Percentiles rank a stretch among this genome's conserved stretches.
These are phyloP conservation scores for Amitus sp. DNA, from an alignment of 2,888 invertebrate species.

Conservation along the genomic window DNA sequence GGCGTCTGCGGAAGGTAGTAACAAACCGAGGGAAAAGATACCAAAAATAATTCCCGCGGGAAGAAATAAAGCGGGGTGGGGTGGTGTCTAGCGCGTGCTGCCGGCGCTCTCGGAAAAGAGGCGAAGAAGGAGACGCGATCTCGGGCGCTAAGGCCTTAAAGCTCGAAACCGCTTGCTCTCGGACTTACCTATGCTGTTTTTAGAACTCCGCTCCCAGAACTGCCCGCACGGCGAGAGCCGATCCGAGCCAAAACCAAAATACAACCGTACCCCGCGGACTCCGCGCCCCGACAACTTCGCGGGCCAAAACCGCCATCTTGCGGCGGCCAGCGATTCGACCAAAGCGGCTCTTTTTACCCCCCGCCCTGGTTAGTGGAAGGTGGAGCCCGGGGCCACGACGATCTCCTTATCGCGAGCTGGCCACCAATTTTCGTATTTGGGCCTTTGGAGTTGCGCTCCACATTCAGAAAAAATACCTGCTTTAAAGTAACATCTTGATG, in stretches of 20 bases:
- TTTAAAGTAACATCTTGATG: no score
- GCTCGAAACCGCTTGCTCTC: slow-evolving; percentile 11
- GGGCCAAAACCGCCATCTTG: slow-evolving; percentile 22
- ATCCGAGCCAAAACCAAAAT: slow-evolving; percentile 66
- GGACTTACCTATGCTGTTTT: slow-evolving; percentile 64
- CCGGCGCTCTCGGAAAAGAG: slow-evolving; percentile 11
- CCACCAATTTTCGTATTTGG: no score
- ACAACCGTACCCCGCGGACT: slow-evolving; percentile 57
- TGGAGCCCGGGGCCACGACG: neutral
- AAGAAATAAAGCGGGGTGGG: slow-evolving; percentile 60
- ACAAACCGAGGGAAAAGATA: slow-evolving; percentile 63
- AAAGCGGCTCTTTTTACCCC: slow-evolving; percentile 15
- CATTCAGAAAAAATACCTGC: no score
- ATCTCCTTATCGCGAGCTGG: no score
- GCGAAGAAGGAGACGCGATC: slow-evolving; percentile 23
- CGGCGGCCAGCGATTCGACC: slow-evolving; percentile 26
- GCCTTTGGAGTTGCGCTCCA: no score
- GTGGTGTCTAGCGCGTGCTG: slow-evolving; percentile 21
- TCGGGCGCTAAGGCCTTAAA: slow-evolving; percentile 18
- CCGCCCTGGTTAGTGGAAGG: neutral
- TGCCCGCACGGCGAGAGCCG: slow-evolving; percentile 63
- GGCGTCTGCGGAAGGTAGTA: slow-evolving; percentile 51
- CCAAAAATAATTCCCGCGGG: slow-evolving; percentile 64
- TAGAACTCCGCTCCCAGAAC: slow-evolving; percentile 66
- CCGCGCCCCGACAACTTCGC: slow-evolving; percentile 27